Base-by-base conservation (phyloP, 2,888 invertebrate genomes). In the Phyto melanocephala region DNA sequence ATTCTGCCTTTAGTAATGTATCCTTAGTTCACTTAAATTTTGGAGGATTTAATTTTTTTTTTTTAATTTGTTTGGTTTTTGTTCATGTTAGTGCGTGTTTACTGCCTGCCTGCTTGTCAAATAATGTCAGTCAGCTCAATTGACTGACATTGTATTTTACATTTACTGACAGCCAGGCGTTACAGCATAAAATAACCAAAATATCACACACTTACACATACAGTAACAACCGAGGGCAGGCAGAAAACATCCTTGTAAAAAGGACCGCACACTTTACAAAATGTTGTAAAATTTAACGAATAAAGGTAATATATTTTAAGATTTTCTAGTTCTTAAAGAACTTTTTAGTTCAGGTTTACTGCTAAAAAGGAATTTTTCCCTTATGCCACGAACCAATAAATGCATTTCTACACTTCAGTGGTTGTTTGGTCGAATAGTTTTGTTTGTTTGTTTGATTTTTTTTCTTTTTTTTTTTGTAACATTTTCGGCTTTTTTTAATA, bases 131-230 rank as follows among this genome's bases (percentile, higher is more conserved):
- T 33, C 33, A 63, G 50, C 20, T 33, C 33, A 33, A 65, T n/a
- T 79, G 81, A 82, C 78, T 82, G 81, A 79, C 81, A 67, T 79
- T 78, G 78, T 67, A 65, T 58, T 79, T 17, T 45, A 82, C 75
- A 79, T 65, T 75, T 67, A 79, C 78, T 79, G 82, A 79, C 82
- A 82, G 75, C 13, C 75, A 79, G 81, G 81, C 78, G 75, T 82
- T 82, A 70, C 74, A 54, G 78, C 75, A 71, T 78, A 56, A 81
- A 77, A 63, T 81, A 52, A n/a, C 33, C 37, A 35, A 65, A 56
- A 40, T 33, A 37, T 17, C 8, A 15, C 5, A 54, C 13, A 62
- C 33, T 15, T n/a, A 17, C 13, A 40, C 35, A 58, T 15, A 17
- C 4, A 62, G 5, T 42, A 54, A 42, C 42, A 54, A 54, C 42